Conservation (phyloP, 2,797 vertebrate genomes). For the Eptatretus atami region DNA sequence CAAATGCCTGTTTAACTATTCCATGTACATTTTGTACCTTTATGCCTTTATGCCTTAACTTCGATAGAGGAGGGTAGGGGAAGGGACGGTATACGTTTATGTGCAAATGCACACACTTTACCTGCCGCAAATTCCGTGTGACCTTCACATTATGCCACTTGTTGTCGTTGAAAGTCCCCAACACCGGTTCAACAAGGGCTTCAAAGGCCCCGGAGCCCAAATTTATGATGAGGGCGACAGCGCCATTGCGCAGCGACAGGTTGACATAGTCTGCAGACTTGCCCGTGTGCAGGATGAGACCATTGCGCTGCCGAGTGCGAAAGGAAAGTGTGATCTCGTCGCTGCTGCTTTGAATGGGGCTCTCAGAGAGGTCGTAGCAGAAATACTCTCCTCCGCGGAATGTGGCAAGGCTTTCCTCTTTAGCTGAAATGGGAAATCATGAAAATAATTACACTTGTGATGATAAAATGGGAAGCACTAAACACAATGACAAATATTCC, state of each 20-base stretch:
- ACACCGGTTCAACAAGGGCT: constrained; percentile 60
- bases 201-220: constrained; percentile 74
- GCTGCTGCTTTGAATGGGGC: constrained; percentile 71
- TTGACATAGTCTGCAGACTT: constrained; percentile 69
- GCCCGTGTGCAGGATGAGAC: constrained; percentile 70
- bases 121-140: constrained; percentile 80
- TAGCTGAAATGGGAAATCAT: constrained; percentile 18
- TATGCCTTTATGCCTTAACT: too few relatives aligned
- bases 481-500: too few relatives aligned
- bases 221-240: constrained; percentile 81
- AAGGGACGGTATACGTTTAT: too few relatives aligned
- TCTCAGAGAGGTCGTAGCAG: constrained; percentile 82
- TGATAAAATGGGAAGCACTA: too few relatives aligned
- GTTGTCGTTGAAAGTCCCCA: constrained; percentile 63
- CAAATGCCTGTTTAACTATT: too few relatives aligned
- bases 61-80: too few relatives aligned
- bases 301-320: constrained; percentile 56
- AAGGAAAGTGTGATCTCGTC: constrained; percentile 83
- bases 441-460: too few relatives aligned
- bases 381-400: constrained; percentile 80
- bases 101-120: constrained; percentile 12
- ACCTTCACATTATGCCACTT: constrained; percentile 58
- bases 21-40: too few relatives aligned
- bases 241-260: constrained; percentile 59
- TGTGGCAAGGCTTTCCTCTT: constrained; percentile 57